Base-by-base conservation (phyloP, 2,797 vertebrate genomes). In the Sebastes kiyomatsui region DNA sequence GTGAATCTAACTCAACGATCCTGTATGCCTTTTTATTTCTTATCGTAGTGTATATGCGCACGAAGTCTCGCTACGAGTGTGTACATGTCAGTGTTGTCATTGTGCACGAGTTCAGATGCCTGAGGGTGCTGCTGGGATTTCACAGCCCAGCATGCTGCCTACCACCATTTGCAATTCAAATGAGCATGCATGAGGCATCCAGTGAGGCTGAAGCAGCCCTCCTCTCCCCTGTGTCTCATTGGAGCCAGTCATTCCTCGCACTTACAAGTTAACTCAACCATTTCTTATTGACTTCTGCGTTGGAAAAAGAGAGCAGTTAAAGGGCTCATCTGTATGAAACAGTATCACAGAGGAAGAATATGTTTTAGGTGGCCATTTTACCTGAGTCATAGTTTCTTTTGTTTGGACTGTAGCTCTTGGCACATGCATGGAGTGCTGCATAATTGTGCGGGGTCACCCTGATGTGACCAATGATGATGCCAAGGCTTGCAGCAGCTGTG, bases 151-250 rank as follows among this genome's bases (percentile, higher is more conserved):
- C 89, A 82, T 87, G 88, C 82, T 69, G 86, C 86, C 86, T 86
- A 27, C 72, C 81, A 56, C 61, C 65, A 94, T 95, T 94, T 95
- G 93, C 91, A 93, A 93, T 90, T 92, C 91, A 95, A 94, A 95
- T 92, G 78, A 92, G 87, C 46, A 70, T 61, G 58, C 70, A 88
- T 76, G 81, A 90, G 67, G 83, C 87, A 83, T 80, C 88, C 52
- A 77, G 30, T 22, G 70, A 72, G 23, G 79, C 77, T 60, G 81
- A 82, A 73, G 74, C 85, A 72, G 76, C 65, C 33, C 54, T 73
- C 11, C 75, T 77, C 75, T 79, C 58, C 70, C 83, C 70, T 42
- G 30, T 60, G 76, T 88, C 76, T 85, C 85, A 85, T 84, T 82
- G 82, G 79, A 87, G 64, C 46, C 70, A 68, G 71, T 85, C 79